A percentile compares a stretch with the other conserved stretches of the same genome.
Conservation (phyloP, 2,888 invertebrate genomes). For the Drosophila picticornis region DNA sequence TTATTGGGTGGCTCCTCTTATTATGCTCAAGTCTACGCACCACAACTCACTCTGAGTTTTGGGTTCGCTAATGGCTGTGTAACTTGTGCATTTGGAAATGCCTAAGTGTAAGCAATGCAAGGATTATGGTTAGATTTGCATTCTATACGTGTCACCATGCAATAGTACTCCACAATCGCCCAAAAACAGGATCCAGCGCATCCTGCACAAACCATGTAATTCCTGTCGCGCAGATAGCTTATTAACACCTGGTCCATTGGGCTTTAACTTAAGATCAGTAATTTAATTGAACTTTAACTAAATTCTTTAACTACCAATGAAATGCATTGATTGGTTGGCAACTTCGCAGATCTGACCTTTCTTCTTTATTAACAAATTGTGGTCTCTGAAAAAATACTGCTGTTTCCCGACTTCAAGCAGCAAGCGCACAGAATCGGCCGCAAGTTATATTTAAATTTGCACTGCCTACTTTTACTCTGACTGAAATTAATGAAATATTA, state of each 20-base stretch:
- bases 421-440: neutral
- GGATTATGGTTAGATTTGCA: no score
- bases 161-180: neutral
- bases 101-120: neutral
- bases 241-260: neutral
- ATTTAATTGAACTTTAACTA: neutral
- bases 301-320: neutral
- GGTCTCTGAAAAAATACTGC: neutral
- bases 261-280: neutral
- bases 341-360: neutral
- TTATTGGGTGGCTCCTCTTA: neutral
- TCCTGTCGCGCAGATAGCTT: no score
- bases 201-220: neutral
- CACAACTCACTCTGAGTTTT: neutral
- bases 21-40: neutral
- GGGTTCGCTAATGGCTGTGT: neutral
- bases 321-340: neutral
- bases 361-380: neutral
- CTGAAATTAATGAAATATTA: neutral
- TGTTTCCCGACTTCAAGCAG: neutral
- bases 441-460: neutral
- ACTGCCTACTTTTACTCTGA: neutral
- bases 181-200: neutral
- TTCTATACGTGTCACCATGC: no score
- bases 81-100: neutral